These are phyloP conservation scores for Parnassius apollo DNA, from an alignment of 2,888 invertebrate genomes.

Conservation along the genomic window DNA sequence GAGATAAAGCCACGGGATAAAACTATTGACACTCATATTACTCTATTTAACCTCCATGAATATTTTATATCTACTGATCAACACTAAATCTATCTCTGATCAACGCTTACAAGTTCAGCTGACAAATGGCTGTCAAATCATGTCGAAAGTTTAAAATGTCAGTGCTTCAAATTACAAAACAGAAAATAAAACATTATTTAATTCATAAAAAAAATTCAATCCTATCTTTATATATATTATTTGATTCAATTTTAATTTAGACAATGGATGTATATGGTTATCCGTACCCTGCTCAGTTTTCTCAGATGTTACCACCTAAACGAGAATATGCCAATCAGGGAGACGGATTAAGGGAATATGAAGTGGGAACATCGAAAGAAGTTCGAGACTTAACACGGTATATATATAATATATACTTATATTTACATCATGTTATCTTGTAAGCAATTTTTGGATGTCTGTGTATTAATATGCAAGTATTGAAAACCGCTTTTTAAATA, in stretches of 20 bases:
- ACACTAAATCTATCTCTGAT: no score
- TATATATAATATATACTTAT: neutral
- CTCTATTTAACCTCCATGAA: slow-evolving; percentile 10
- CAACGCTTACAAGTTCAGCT: no score
- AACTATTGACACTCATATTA: neutral
- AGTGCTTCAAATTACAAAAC: slow-evolving; percentile 11
- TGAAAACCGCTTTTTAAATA: no score
- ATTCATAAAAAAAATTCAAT: slow-evolving; percentile 20
- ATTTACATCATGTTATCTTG: no score
- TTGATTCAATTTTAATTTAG: slow-evolving; percentile 36
- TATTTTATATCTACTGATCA: no score
- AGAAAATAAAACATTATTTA: slow-evolving; percentile 35
- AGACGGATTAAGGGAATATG: slow-evolving; percentile 66
- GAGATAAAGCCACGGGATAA: no score
- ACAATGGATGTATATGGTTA: slow-evolving; percentile 64
- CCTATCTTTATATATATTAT: slow-evolving; percentile 36
- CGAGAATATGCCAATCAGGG: slow-evolving; percentile 63
- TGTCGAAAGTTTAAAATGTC: slow-evolving; percentile 25
- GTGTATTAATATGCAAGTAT: no score
- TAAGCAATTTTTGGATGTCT: no score
- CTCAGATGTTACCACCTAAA: slow-evolving; percentile 44
- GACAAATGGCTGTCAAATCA: slow-evolving; percentile 5
- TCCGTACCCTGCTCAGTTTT: slow-evolving; percentile 50
- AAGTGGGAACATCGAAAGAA: slow-evolving; percentile 47
- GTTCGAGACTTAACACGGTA: slow-evolving; percentile 45